phyloP scores from a whole-genome alignment of 23 tunicate species.

The Diplosoma virens region DNA sequence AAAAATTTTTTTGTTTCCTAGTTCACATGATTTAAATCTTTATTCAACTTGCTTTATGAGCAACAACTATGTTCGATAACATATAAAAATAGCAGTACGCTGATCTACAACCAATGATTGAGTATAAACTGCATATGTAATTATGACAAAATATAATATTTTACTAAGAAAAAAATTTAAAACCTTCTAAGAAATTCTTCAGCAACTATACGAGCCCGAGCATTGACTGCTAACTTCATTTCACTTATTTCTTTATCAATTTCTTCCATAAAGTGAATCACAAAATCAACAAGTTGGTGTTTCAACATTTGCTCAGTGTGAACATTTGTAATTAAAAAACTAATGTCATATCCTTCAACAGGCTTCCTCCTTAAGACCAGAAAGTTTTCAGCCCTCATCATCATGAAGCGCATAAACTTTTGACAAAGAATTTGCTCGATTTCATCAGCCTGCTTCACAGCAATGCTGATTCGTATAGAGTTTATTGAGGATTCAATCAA shows the following conservation, averaged over 20 bases:
- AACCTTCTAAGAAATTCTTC: slow-evolving; percentile 90
- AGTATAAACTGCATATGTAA: no score
- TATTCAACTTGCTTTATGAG: no score
- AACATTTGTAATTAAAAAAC: slow-evolving; percentile 93
- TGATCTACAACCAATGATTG: no score
- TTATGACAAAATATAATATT: no score
- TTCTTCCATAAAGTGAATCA: slow-evolving; percentile 95
- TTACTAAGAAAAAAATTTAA: no score
- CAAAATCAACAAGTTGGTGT: slow-evolving; percentile 29
- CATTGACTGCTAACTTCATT: slow-evolving; percentile 95
- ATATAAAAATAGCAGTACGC: no score
- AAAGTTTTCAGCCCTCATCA: slow-evolving; percentile 99
- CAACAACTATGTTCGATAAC: no score
- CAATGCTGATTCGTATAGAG: slow-evolving; percentile 94
- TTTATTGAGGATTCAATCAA: slow-evolving; percentile 97
- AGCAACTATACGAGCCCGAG: slow-evolving; percentile 95
- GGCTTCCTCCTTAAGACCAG: slow-evolving; percentile 90
- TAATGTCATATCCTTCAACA: slow-evolving; percentile 90
- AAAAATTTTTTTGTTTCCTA: no score
- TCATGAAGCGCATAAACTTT: slow-evolving; percentile 95
- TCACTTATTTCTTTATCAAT: slow-evolving; percentile 98
- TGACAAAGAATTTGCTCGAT: slow-evolving; percentile 95
- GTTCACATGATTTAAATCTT: no score
- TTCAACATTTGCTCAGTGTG: slow-evolving; percentile 83
- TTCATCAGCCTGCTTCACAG: slow-evolving; percentile 99